Evolutionary conservation across 2,113 vertebrate species (phyloP).

Genomic region (Carassius gibelio): DNA sequence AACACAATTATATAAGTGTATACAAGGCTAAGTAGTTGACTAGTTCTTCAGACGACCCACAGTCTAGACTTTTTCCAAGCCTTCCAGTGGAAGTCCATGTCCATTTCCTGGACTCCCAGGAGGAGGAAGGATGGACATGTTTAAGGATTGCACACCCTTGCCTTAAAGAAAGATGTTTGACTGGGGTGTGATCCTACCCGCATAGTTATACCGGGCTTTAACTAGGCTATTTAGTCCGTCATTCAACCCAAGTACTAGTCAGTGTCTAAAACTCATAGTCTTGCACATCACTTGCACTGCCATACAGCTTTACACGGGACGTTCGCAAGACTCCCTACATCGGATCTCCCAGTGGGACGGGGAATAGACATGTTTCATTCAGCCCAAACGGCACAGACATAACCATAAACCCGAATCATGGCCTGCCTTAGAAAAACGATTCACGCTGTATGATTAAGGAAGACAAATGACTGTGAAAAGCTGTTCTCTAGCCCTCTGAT

Average conservation of each 20-base stretch:
- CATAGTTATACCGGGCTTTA: not conserved
- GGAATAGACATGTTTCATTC: conserved; percentile 47
- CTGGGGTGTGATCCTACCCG: not conserved
- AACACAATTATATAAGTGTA: not conserved
- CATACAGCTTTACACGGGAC: not conserved
- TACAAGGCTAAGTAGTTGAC: not conserved
- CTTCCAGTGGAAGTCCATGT: no score
- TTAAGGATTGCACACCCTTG: not conserved
- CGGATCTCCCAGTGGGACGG: conserved; percentile 31
- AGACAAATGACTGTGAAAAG: conserved; percentile 58
- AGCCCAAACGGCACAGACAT: conserved; percentile 42
- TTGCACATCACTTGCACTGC: not conserved
- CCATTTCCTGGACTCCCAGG: not conserved
- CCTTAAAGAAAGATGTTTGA: not conserved
- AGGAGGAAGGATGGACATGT: not conserved
- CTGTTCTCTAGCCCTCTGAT: conserved; percentile 52
- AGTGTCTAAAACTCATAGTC: not conserved
- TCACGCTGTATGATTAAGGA: conserved; percentile 53
- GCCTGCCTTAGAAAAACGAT: conserved; percentile 35
- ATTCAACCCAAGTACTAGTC: not conserved
- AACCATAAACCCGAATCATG: conserved; percentile 21
- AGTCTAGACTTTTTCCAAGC: no score
- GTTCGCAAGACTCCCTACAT: not conserved
- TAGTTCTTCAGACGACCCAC: no score
- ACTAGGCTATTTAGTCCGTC: not conserved